Conservation (phyloP, 2,113 vertebrate species). For the Tinamus guttatus region DNA sequence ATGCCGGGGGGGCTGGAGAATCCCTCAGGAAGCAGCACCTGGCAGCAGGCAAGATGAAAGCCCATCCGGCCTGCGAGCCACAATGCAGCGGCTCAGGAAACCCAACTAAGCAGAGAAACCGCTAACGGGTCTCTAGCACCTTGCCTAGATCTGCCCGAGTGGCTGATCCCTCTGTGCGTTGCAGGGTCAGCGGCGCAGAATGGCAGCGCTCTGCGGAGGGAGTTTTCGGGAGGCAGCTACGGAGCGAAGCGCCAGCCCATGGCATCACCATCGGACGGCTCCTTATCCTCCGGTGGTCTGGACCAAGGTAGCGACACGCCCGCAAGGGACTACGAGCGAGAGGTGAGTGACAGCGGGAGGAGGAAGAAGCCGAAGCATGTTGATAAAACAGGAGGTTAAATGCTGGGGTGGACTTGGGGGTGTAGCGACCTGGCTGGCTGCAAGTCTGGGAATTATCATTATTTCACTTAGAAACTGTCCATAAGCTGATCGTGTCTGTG, state of each 20-base stretch:
- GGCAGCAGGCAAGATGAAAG: background rate
- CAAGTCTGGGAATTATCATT: rapidly evolving
- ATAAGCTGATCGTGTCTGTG: background rate
- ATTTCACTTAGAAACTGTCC: background rate
- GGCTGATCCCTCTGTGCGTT: background rate
- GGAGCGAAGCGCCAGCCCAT: conserved; percentile 89
- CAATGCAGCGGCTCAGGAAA: background rate
- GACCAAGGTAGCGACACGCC: conserved; percentile 90
- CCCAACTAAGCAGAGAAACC: background rate
- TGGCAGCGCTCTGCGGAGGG: conserved; percentile 90
- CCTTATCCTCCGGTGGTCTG: conserved; percentile 93
- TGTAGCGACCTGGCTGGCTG: background rate
- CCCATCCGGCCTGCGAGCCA: background rate
- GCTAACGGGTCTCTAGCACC: too few species aligned
- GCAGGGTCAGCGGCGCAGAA: conserved; percentile 92
- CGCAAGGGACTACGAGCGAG: conserved; percentile 92
- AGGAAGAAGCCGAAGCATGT: background rate
- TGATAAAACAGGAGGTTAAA: background rate
- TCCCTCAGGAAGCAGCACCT: background rate
- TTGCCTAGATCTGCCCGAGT: rapidly evolving
- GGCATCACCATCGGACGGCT: conserved; percentile 95
- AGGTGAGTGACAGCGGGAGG: conserved; percentile 79
- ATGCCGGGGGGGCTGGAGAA: background rate
- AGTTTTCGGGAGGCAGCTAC: conserved; percentile 92
- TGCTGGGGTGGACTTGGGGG: background rate